Conservation (phyloP, 2,797 vertebrate genomes). For the Odontamblyopus rebecca region DNA sequence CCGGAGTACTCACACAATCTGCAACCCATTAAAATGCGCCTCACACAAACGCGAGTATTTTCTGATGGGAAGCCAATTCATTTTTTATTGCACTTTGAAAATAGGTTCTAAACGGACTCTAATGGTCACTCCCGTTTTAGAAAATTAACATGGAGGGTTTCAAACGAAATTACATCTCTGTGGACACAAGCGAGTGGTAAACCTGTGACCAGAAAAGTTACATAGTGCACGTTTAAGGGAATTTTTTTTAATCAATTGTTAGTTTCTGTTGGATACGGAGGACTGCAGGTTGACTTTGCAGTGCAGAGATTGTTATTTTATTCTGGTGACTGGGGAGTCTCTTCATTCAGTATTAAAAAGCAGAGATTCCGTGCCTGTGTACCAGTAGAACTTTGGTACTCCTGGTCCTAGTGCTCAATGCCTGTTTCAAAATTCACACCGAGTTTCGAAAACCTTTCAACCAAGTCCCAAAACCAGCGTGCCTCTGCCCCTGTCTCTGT, state of each 20-base stretch:
- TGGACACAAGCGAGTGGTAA: too few relatives aligned
- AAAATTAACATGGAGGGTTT: not conserved
- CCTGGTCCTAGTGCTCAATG: constrained; percentile 24
- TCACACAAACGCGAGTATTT: not conserved
- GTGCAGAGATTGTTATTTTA: not conserved
- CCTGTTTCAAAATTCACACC: constrained; percentile 27
- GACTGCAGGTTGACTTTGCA: not conserved
- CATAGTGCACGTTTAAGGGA: too few relatives aligned
- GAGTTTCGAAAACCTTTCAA: constrained; percentile 34
- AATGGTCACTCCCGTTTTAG: not conserved
- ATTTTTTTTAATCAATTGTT: too few relatives aligned
- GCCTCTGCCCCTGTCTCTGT: constrained; percentile 20
- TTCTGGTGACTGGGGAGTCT: not conserved
- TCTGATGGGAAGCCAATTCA: not conserved
- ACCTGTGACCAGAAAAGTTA: too few relatives aligned
- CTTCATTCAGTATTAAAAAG: constrained; percentile 23
- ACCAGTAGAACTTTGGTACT: not conserved
- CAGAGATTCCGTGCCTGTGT: constrained; percentile 2
- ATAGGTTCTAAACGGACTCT: not conserved
- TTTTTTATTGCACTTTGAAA: not conserved
- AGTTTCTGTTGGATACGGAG: not conserved
- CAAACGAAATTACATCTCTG: too few relatives aligned
- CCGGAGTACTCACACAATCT: not conserved
- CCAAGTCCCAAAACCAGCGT: constrained; percentile 22
- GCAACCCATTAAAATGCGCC: not conserved